Percentiles rank a stretch among this genome's conserved stretches.
phyloP scores from a whole-genome alignment of 2,113 vertebrate genomes.

The Morone chrysops region DNA sequence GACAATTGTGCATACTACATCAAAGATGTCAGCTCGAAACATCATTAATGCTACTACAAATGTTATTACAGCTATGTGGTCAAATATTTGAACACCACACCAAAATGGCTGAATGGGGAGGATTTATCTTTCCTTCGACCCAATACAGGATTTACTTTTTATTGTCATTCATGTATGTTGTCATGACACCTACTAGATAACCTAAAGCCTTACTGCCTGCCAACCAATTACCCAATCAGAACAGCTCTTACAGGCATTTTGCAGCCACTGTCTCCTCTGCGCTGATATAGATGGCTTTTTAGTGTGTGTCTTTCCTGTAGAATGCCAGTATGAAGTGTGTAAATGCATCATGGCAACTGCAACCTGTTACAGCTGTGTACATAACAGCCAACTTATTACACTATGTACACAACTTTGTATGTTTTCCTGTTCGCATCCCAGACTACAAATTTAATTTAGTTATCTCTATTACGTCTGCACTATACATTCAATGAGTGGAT shows the following conservation, averaged over 20 bases:
- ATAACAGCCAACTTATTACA: neutral
- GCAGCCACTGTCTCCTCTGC: neutral
- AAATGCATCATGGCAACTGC: constrained; percentile 11
- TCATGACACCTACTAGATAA: neutral
- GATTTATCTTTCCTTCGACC: neutral
- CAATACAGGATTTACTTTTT: neutral
- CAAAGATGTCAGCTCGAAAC: neutral
- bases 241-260: neutral
- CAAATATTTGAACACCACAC: neutral
- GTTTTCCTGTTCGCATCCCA: neutral
- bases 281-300: neutral
- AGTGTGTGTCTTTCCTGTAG: neutral
- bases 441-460: neutral
- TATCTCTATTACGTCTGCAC: neutral
- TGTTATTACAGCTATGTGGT: neutral
- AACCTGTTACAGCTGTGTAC: constrained; percentile 7
- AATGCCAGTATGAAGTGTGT: too few relatives aligned
- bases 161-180: neutral
- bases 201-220: neutral
- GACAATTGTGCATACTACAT: neutral
- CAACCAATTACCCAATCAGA: neutral
- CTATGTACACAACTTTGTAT: neutral
- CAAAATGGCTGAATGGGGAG: neutral
- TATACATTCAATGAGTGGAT: neutral
- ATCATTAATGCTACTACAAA: neutral